Evolutionary conservation across 2,113 vertebrate species (phyloP), one percentile per base, ranked within the genome.

Genomic region (Emydura subglobosa): DNA sequence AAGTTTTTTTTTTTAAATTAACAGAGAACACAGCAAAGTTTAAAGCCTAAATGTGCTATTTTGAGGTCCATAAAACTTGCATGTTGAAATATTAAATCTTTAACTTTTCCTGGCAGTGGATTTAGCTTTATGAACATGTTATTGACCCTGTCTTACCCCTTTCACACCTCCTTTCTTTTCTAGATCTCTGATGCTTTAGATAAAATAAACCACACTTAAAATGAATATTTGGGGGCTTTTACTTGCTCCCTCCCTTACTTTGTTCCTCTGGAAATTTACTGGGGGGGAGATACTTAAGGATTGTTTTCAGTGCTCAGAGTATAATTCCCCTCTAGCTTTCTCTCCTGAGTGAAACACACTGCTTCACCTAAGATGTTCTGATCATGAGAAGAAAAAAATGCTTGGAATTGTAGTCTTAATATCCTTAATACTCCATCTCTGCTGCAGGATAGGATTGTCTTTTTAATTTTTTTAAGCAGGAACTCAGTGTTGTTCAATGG

Each of bases 401-500:
- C 11, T 25, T 76, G 72, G 39, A 44, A 76, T 44, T 44, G 22
- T 44, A 42, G 39, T 25, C 72, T 76, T 76, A 44, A 44, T 76
- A 44, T 24, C 42, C 42, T 78, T 47, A 76, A 27, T 44, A 76
- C 12, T 14, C 42, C 74, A 78, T 27, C 24, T 47, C 25, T 78
- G 24, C 42, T 12, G 10, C 42, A 78, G 42, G 25, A 47, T 47
- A 78, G 25, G 44, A 47, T 6, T 78, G 19, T 79, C 29, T 12
- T 51, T 50, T 3, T 0, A 0, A 42, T 1, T 39, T 61, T 80
- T 90, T 90, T 79, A 61, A 93, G 21, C 34, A 50, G 83, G 2
- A 51, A 83, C 21, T 4, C 31, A 78, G 0, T 3, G 4, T 25
- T 3, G 12, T 44, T 25, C 19, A 79, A 42, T 0, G 0, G 2